Evolutionary conservation across 2,888 invertebrate species (phyloP).

Genomic region (Perizoma flavofasciatum): DNA sequence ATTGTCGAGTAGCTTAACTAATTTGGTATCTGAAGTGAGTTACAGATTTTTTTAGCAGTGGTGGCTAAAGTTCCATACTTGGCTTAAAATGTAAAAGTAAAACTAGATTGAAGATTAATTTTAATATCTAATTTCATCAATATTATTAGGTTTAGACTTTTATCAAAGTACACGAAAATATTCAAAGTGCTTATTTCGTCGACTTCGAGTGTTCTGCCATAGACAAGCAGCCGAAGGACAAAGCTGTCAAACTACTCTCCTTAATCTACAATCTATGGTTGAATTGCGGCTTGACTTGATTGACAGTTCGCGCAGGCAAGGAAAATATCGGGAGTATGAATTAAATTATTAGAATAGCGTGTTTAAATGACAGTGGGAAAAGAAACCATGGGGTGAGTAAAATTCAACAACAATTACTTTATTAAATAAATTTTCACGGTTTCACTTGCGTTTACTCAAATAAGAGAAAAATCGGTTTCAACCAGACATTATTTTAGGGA

Average conservation of each 20-base stretch:
- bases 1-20: constrained; percentile 11
- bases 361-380: constrained; percentile 91
- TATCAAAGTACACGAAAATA: too few relatives aligned
- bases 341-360: constrained; percentile 66
- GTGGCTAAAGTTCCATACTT: background rate
- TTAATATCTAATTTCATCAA: too few relatives aligned
- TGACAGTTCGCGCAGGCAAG: constrained; percentile 59
- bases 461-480: constrained; percentile 54
- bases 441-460: constrained; percentile 21
- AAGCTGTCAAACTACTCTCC: constrained; percentile 11
- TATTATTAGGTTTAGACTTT: too few relatives aligned
- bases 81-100: too few relatives aligned
- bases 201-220: background rate
- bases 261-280: constrained; percentile 52
- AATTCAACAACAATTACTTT: constrained; percentile 25
- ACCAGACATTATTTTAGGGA: constrained; percentile 76
- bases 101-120: too few relatives aligned
- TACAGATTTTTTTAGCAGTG: constrained; percentile 4
- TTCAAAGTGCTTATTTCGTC: too few relatives aligned
- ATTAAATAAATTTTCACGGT: constrained; percentile 31
- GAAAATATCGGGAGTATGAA: constrained; percentile 64
- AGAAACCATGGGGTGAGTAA: constrained; percentile 91
- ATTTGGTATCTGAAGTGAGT: background rate
- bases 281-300: constrained; percentile 49
- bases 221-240: constrained; percentile 13